Base-by-base conservation (phyloP, 2,113 vertebrate species). In the Chamaetylas fuelleborni region DNA sequence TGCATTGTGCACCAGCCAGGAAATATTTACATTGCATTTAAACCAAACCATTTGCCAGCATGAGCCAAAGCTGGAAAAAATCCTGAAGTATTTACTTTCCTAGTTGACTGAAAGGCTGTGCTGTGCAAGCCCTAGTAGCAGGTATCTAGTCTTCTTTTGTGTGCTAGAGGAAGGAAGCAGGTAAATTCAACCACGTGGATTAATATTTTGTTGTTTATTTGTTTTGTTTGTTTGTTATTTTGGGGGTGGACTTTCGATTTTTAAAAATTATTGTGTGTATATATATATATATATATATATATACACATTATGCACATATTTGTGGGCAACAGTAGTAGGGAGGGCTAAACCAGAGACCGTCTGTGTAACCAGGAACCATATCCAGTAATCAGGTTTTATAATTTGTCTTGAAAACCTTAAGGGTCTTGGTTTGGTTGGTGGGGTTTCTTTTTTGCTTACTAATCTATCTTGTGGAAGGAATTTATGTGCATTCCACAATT, bases 41-140 rank as follows among this genome's bases (percentile, higher is more conserved):
- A 70, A 47, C 16, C 36, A 23, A 28, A 74, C 20, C 4, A 28
- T 56, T 74, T 47, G 51, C 36, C 0, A 1, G 3, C 7, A 0
- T 24, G 51, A 83, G 43, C 34, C 31, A 48, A 22, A 22, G 1
- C 24, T 86, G 71, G 60, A 9, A 50, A 66, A 66, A 57, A 18
- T 26, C 9, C 12, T 13, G 4, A 19, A 34, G 25, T 17, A 5
- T 56, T 81, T 73, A 11, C 17, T 81, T 66, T 25, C 3, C 0
- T 38, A 48, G 47, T 17, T 50, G 31, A 33, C 28, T 29, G 33
- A 47, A 83, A 53, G 23, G 23, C 50, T 51, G 74, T 91, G 18
- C 40, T 58, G 1, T 33, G 25, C 31, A 36, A 20, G 14, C 57
- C 36, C 10, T 25, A 18, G 26, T 19, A 26, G 28, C 43, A 60